Evolutionary conservation across 2,888 invertebrate species (phyloP).

Genomic region (Clusia tigrina): DNA sequence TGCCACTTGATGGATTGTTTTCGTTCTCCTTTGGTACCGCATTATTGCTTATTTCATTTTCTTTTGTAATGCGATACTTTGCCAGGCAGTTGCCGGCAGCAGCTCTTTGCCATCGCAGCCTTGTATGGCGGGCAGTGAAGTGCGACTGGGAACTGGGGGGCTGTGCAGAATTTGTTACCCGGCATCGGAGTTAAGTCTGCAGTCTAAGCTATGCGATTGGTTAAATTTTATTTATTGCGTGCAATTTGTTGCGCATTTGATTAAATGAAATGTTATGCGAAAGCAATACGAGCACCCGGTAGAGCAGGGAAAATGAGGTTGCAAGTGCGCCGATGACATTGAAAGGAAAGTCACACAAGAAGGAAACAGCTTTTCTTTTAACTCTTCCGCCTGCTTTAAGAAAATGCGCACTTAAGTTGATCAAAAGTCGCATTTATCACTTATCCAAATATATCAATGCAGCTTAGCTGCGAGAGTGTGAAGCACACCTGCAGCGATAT

Average conservation of each 20-base stretch:
- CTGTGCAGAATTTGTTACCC: neutral
- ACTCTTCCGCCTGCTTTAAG: too few relatives aligned
- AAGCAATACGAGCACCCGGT: neutral
- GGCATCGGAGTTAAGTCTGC: neutral
- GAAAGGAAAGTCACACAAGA: neutral
- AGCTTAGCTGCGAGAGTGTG: too few relatives aligned
- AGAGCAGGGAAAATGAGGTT: too few relatives aligned
- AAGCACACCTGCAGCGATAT: too few relatives aligned
- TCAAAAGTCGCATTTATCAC: too few relatives aligned
- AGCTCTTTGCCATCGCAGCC: too few relatives aligned
- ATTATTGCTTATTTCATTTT: conserved; percentile 35
- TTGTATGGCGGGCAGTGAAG: neutral
- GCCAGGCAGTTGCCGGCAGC: neutral
- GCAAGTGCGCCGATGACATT: neutral
- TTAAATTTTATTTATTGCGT: conserved; percentile 5
- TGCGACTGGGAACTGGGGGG: neutral
- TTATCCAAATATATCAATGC: too few relatives aligned
- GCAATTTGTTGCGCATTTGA: conserved; percentile 2
- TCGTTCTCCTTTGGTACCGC: conserved; percentile 44
- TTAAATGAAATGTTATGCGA: neutral
- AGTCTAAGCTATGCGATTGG: conserved; percentile 4
- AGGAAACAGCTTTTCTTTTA: too few relatives aligned
- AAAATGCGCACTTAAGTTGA: too few relatives aligned
- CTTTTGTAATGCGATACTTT: conserved; percentile 36
- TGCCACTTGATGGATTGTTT: conserved; percentile 59